These are phyloP conservation scores for Oncorhynchus gorbuscha DNA, from an alignment of 2,113 vertebrate genomes.

Conservation along the genomic window DNA sequence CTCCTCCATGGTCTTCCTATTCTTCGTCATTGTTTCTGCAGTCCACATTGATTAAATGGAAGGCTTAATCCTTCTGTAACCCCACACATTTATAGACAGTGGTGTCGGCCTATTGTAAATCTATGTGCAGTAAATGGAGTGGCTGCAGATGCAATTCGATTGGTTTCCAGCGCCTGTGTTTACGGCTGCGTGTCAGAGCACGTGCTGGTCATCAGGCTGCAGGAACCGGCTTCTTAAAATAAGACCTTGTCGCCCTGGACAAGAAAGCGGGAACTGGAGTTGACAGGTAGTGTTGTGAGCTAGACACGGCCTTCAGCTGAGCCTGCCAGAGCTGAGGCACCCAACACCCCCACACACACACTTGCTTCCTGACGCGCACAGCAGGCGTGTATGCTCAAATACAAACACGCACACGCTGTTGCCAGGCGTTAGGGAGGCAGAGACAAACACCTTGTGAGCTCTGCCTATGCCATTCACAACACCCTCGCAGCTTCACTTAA, in stretches of 20 bases:
- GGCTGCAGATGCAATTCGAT: not conserved
- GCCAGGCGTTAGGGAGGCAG: not conserved
- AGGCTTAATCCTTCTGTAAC: not conserved
- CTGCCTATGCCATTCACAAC: too few relatives aligned
- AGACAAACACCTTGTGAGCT: too few relatives aligned
- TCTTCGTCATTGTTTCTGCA: too few relatives aligned
- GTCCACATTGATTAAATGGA: conserved; percentile 17
- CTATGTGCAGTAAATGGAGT: not conserved
- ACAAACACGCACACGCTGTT: conserved; percentile 1
- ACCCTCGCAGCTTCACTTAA: not conserved
- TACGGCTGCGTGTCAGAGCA: conserved; percentile 25
- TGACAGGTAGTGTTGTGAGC: conserved; percentile 42
- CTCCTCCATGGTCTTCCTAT: not conserved
- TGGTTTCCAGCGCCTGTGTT: not conserved
- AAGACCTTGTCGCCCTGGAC: conserved; percentile 26
- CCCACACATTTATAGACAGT: not conserved
- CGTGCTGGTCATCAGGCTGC: conserved; percentile 37
- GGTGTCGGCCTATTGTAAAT: not conserved
- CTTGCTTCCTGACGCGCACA: not conserved
- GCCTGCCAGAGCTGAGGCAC: conserved; percentile 28
- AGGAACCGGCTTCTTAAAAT: conserved; percentile 29
- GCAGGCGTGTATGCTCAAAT: not conserved
- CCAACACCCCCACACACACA: conserved; percentile 6
- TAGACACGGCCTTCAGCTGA: conserved; percentile 42
- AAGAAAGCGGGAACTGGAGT: conserved; percentile 37